These are phyloP conservation scores for Agrilus planipennis DNA, from an alignment of 1,140 invertebrate genomes.

Conservation along the genomic window DNA sequence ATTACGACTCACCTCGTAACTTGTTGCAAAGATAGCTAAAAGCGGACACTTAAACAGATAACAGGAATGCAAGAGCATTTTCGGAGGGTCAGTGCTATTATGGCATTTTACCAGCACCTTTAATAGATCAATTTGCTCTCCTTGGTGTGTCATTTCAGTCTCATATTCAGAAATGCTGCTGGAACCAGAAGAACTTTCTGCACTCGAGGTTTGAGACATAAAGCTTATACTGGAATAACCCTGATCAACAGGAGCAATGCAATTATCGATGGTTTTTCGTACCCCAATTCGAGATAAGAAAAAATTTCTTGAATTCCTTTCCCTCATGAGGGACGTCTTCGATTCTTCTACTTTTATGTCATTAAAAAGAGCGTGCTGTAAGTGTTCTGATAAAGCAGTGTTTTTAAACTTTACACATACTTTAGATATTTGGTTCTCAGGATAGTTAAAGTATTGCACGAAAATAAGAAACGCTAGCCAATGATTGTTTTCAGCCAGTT, in stretches of 20 bases:
- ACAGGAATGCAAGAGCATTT: constrained; percentile 44
- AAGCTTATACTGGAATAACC: constrained; percentile 30
- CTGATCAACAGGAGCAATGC: constrained; percentile 4
- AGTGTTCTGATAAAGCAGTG: constrained; percentile 40
- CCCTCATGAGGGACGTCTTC: constrained; percentile 20
- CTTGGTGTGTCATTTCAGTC: no score
- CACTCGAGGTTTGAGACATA: constrained; percentile 19
- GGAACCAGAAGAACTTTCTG: constrained; percentile 7
- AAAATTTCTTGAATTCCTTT: constrained; percentile 27
- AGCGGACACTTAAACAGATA: constrained; percentile 42
- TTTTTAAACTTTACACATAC: constrained; percentile 39
- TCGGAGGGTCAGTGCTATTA: constrained; percentile 52
- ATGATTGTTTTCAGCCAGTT: constrained; percentile 41
- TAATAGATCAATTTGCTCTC: constrained; percentile 34
- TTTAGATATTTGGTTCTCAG: constrained; percentile 41
- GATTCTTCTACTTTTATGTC: constrained; percentile 31
- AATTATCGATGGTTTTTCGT: constrained; percentile 16
- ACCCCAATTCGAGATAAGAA: constrained; percentile 28
- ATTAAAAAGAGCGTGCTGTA: constrained; percentile 40
- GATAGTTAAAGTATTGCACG: constrained; percentile 49
- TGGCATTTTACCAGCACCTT: constrained; percentile 50
- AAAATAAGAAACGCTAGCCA: constrained; percentile 54
- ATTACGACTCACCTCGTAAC: constrained; percentile 52
- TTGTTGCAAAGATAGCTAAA: constrained; percentile 49
- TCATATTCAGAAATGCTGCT: constrained; percentile 27